A percentile compares a stretch with the other conserved stretches of the same genome.
These are phyloP conservation scores for Phocoena phocoena DNA, from an alignment of 2,113 vertebrate genomes.

Conservation along the genomic window DNA sequence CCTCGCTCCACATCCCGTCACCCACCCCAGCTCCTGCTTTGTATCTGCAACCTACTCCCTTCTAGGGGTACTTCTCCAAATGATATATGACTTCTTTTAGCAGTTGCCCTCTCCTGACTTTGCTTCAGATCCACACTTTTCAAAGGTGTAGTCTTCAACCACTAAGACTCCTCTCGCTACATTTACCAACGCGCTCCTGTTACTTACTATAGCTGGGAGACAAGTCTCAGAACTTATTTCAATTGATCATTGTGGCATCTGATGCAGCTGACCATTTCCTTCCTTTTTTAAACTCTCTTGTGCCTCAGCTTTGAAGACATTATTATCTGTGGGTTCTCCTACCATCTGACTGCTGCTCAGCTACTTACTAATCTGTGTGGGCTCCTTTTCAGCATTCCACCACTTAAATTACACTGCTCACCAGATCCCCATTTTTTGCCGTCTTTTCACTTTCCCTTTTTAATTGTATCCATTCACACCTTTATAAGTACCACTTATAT, in stretches of 20 bases:
- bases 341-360: neutral
- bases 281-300: neutral
- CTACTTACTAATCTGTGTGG: neutral
- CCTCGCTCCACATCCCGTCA: neutral
- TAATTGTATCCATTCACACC: neutral
- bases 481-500: neutral
- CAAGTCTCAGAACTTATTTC: neutral
- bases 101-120: neutral
- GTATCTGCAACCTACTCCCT: neutral
- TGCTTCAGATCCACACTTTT: neutral
- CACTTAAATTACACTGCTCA: neutral
- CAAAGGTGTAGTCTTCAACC: neutral
- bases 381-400: neutral
- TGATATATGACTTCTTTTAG: neutral
- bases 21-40: neutral
- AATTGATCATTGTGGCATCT: rapidly evolving
- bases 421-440: neutral
- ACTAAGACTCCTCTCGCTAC: neutral
- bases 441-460: neutral
- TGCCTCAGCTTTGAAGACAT: neutral
- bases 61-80: neutral
- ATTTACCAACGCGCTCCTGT: neutral
- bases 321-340: neutral
- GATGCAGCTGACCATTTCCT: neutral
- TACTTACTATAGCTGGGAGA: neutral